Evolutionary conservation across 2,888 invertebrate species (phyloP).

Genomic region (Pterostichus madidus): DNA sequence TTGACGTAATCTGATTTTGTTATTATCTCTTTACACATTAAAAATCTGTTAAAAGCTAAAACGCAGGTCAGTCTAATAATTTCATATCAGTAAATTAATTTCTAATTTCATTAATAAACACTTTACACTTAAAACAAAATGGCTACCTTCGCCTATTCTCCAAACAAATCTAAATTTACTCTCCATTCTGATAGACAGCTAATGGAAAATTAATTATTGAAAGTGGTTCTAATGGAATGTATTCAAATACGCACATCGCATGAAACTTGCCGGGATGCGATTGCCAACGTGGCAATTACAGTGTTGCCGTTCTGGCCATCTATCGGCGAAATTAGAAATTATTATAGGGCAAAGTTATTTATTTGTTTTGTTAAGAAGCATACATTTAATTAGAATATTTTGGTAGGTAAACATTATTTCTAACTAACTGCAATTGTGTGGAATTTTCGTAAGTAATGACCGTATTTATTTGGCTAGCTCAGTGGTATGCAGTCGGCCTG

Average conservation of each 20-base stretch:
- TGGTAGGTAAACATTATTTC: no score
- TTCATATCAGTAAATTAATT: background rate
- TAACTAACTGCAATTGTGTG: no score
- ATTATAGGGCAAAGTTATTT: no score
- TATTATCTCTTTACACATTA: background rate
- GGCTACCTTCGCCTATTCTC: background rate
- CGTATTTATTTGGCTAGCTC: no score
- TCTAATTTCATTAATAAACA: background rate
- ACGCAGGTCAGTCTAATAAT: background rate
- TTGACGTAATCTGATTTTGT: no score
- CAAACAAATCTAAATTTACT: conserved; percentile 19
- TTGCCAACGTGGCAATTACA: conserved; percentile 4
- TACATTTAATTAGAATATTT: no score
- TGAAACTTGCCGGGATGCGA: background rate
- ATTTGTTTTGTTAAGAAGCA: no score
- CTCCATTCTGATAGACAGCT: background rate
- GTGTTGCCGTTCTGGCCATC: conserved; percentile 6
- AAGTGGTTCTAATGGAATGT: conserved; percentile 35
- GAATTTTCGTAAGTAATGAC: no score
- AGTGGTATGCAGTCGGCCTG: no score
- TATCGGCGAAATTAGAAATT: no score
- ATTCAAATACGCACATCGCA: conserved; percentile 46
- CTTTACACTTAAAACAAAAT: conserved; percentile 5
- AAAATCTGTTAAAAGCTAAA: background rate
- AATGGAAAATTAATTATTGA: conserved; percentile 48